Percentiles rank a stretch among this genome's conserved stretches.
These are phyloP conservation scores for Drosophila fungiperda DNA, from an alignment of 2,888 invertebrate genomes.

Conservation along the genomic window DNA sequence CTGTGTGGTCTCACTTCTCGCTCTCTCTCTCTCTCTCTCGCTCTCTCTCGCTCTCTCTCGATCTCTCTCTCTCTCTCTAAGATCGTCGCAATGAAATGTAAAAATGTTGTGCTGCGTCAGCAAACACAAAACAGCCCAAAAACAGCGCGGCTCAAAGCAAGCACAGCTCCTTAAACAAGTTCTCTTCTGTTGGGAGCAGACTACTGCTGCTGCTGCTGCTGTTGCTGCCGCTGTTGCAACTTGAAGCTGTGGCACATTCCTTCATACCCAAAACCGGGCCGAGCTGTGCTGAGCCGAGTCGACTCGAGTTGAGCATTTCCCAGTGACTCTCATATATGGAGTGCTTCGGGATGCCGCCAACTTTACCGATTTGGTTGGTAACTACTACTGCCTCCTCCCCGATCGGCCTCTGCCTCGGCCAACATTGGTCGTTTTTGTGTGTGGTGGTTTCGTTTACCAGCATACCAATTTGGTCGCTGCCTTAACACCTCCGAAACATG, in stretches of 20 bases:
- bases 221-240: slow-evolving; percentile 22
- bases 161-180: slow-evolving; percentile 72
- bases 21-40: neutral
- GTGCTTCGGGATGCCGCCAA: slow-evolving; percentile 63
- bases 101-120: slow-evolving; percentile 60
- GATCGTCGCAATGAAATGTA: slow-evolving; percentile 53
- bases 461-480: slow-evolving; percentile 71
- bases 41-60: neutral
- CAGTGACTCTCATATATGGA: slow-evolving; percentile 77
- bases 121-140: slow-evolving; percentile 19
- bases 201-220: slow-evolving; percentile 25
- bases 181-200: slow-evolving; percentile 50
- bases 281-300: slow-evolving; percentile 11
- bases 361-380: slow-evolving; percentile 55
- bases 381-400: neutral
- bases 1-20: slow-evolving; percentile 55
- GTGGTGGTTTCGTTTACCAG: slow-evolving; percentile 70
- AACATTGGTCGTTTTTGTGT: slow-evolving; percentile 34
- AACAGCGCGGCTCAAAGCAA: slow-evolving; percentile 1
- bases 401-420: neutral
- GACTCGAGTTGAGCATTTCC: slow-evolving; percentile 39
- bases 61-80: slow-evolving; percentile 3
- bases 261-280: slow-evolving; percentile 50
- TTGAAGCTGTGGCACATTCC: slow-evolving; percentile 52
- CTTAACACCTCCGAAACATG: slow-evolving; percentile 73